Conservation (phyloP, 2,888 invertebrate genomes). For the Spisula subtruncata region DNA sequence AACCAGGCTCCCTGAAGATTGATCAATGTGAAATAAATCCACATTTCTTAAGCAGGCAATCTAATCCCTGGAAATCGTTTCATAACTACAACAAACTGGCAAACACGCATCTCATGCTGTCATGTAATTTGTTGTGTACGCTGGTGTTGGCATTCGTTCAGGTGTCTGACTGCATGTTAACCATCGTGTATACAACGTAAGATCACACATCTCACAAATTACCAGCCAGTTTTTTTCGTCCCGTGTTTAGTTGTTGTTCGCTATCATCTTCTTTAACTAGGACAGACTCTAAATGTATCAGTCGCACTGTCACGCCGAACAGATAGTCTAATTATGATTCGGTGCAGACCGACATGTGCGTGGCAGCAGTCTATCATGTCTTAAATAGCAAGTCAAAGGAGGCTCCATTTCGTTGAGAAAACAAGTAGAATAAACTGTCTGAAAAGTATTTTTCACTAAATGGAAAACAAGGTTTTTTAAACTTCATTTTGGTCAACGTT, state of each 20-base stretch:
- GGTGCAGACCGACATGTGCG: too few relatives aligned
- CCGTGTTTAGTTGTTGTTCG: neutral
- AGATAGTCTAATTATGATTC: too few relatives aligned
- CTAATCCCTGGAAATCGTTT: neutral
- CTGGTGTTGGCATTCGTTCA: conserved; percentile 31
- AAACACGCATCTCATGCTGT: conserved; percentile 23
- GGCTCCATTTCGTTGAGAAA: too few relatives aligned
- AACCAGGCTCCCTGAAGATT: neutral
- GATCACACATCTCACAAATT: neutral
- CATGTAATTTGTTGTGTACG: conserved; percentile 1
- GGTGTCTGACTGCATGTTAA: neutral
- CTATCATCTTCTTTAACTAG: too few relatives aligned
- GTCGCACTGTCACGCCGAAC: too few relatives aligned
- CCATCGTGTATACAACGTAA: conserved; percentile 7
- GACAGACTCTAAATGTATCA: too few relatives aligned
- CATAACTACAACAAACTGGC: neutral
- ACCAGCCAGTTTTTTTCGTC: neutral
- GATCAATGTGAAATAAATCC: neutral
- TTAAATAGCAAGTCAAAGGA: too few relatives aligned
- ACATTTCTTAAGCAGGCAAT: neutral
- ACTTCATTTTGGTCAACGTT: too few relatives aligned
- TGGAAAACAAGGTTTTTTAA: too few relatives aligned
- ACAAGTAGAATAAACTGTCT: too few relatives aligned
- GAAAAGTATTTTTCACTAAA: too few relatives aligned
- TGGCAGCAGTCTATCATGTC: too few relatives aligned